Conservation (phyloP, 2,113 vertebrate species). For the Gnathonemus echidnorhynchus region DNA sequence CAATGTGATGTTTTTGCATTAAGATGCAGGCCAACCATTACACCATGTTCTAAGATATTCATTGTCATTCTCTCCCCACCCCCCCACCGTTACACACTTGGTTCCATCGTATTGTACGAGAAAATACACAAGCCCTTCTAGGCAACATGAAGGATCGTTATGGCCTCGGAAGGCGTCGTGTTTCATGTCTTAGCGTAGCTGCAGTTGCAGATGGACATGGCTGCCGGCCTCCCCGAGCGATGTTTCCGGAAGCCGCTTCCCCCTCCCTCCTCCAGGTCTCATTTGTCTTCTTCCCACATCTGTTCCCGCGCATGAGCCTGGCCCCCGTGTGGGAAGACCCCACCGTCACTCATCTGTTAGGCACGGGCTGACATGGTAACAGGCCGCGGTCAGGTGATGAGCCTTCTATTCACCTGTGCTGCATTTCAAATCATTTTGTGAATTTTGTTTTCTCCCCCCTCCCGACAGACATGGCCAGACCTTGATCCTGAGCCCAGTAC, state of each 20-base stretch:
- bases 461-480: neutral
- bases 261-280: neutral
- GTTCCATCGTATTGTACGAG: slow-evolving; percentile 1
- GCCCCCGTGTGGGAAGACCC: neutral
- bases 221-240: too few species aligned
- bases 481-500: neutral
- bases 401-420: neutral
- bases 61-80: too few species aligned
- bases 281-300: neutral
- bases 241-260: neutral
- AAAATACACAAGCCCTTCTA: too few species aligned
- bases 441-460: neutral
- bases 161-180: neutral
- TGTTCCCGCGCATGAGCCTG: neutral
- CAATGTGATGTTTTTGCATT: neutral
- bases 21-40: neutral
- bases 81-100: neutral
- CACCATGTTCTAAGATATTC: neutral
- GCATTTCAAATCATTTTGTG: neutral
- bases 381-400: neutral
- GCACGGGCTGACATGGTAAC: neutral
- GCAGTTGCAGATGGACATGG: neutral
- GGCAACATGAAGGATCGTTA: neutral
- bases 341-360: neutral
- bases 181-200: neutral